Conservation (phyloP, 30 jellyfish, hydroid and myxozoan species). For the Chrysaora quinquecirrha region DNA sequence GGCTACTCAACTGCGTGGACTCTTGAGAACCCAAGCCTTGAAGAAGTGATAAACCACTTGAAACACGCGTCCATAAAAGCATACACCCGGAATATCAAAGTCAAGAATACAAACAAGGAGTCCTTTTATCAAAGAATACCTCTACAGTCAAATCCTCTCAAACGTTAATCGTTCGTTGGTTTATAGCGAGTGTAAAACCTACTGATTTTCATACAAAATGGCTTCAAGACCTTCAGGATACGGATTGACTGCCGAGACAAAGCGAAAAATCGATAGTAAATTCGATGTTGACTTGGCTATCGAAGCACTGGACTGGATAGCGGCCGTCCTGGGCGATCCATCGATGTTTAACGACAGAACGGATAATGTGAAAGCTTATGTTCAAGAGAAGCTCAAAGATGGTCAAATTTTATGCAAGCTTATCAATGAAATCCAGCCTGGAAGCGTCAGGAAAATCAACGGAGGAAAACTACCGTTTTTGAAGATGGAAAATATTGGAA, state of each 20-base stretch:
- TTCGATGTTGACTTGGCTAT: constrained; percentile 78
- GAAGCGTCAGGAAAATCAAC: constrained; percentile 83
- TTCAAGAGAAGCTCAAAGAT: constrained; percentile 68
- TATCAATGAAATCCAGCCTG: constrained; percentile 75
- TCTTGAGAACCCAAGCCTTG: no score
- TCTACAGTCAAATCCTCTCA: background rate
- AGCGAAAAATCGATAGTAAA: constrained; percentile 72
- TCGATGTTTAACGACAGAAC: constrained; percentile 25
- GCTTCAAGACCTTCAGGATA: constrained; percentile 95
- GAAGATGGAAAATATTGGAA: constrained; percentile 97
- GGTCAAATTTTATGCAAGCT: constrained; percentile 81
- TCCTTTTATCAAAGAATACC: background rate
- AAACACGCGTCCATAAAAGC: background rate
- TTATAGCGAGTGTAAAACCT: background rate
- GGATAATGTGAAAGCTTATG: constrained; percentile 39
- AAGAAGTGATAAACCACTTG: background rate
- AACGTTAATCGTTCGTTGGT: background rate
- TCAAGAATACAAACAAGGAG: background rate
- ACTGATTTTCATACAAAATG: constrained; percentile 31
- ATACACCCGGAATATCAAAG: background rate
- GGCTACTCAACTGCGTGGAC: no score
- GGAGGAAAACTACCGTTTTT: constrained; percentile 78
- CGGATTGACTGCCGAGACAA: constrained; percentile 95
- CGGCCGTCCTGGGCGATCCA: constrained; percentile 62
- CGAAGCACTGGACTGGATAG: constrained; percentile 90